Conservation (phyloP, 2,797 vertebrate species). For the Mycteria americana region DNA sequence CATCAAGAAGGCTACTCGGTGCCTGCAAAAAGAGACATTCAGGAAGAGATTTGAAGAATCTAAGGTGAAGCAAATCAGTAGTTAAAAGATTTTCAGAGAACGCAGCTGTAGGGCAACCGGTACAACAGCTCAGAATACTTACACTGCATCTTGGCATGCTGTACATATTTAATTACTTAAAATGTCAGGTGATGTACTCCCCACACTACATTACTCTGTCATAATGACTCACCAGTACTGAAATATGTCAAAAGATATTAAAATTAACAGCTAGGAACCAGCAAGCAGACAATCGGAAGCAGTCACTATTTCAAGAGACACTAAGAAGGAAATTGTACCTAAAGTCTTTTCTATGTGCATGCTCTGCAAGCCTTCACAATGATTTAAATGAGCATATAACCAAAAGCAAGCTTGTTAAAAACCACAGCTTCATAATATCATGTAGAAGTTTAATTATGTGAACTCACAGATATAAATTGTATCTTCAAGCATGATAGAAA, state of each 20-base stretch:
- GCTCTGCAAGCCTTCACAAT: neutral
- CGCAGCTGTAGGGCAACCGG: neutral
- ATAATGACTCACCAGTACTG: neutral
- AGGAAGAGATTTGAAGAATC: neutral
- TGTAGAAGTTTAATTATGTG: neutral
- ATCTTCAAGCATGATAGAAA: neutral
- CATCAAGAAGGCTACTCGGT: conserved; percentile 94
- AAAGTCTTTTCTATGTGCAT: neutral
- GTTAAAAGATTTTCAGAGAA: neutral
- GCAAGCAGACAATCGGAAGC: neutral
- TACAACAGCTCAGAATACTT: neutral
- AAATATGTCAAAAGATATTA: conserved; percentile 8
- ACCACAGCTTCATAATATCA: neutral
- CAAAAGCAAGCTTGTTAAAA: neutral
- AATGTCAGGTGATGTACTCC: neutral
- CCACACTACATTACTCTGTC: neutral
- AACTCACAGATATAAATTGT: neutral
- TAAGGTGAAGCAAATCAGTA: neutral
- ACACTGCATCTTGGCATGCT: neutral
- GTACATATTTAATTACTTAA: neutral
- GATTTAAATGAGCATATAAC: neutral
- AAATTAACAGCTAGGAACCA: conserved; percentile 12
- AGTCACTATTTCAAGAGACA: neutral
- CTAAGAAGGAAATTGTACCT: neutral
- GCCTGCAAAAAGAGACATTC: conserved; percentile 77